Base-by-base conservation (phyloP, 2,888 invertebrate species). In the Acleris emargana region DNA sequence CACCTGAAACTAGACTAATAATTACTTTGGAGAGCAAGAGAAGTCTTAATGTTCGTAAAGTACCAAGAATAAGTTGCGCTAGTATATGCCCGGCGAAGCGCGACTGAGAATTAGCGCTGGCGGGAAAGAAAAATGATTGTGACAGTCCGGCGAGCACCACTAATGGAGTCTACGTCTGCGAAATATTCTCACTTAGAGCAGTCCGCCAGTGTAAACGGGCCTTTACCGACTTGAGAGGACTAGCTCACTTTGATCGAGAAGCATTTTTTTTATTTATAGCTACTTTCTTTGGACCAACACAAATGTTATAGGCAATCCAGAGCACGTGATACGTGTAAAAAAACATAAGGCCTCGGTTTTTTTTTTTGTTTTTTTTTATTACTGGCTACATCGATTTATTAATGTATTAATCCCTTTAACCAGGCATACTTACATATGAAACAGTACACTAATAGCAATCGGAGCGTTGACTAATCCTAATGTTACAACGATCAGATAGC, bases 101-200 rank as follows among this genome's bases (percentile, higher is more conserved):
- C 80, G 83, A 85, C 84, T 83, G 88, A 87, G 91, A 91, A 91
- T 92, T 91, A 91, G 90, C 89, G 81, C 87, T 87, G 87, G 87
- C 89, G 91, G 88, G 86, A 89, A 92, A 92, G 91, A 92, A 92
- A 91, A 92, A 92, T 92, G 91, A 91, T 90, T 91, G 92, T 91
- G 92, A 92, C 92, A 92, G 91, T 90, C 90, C 91, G 87, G 87
- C 91, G 91, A 87, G 86, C 88, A 86, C 81, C 86, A 81, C 89
- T 92, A 92, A 92, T 92, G 92, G 92, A 91, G 89, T 88, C 89
- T 88, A 86, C 89, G 84, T 87, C 87, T 87, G 87, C 89, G 87
- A 89, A 89, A 90, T 87, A 87, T 80, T 80, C 81, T 84, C 89
- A 90, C 87, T 91, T 89, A 86, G 45, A 45, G 80, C 79, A 76